A percentile compares a stretch with the other conserved stretches of the same genome.
Evolutionary conservation across 2,113 vertebrate genomes (phyloP).

Genomic region (Ameiurus melas): DNA sequence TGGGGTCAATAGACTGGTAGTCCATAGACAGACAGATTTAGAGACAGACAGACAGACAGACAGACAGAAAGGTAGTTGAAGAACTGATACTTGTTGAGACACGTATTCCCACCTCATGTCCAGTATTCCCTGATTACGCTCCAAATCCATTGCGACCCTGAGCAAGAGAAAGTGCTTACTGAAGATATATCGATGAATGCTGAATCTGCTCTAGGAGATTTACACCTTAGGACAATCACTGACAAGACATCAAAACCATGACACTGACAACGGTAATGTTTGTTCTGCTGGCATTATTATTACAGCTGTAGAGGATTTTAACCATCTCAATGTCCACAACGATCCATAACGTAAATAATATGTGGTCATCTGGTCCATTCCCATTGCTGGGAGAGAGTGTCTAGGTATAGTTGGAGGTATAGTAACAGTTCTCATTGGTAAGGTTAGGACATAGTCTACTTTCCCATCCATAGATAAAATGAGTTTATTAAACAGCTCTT

Average conservation of each 20-base stretch:
- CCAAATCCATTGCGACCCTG: not conserved
- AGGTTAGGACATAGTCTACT: not conserved
- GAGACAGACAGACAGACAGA: not conserved
- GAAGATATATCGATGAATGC: not conserved
- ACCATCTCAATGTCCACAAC: not conserved
- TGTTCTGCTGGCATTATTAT: not conserved
- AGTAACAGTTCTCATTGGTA: not conserved
- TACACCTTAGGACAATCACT: not conserved
- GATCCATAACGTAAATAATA: not conserved
- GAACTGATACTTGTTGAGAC: not conserved
- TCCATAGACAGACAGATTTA: not conserved
- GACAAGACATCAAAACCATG: not conserved
- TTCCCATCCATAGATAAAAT: not conserved
- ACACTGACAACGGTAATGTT: not conserved
- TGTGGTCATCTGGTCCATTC: not conserved
- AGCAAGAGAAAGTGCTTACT: not conserved
- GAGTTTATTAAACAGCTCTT: not conserved
- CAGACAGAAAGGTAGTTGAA: not conserved
- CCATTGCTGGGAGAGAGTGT: not conserved
- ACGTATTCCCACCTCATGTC: not conserved
- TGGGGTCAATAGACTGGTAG: not conserved
- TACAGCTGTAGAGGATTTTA: not conserved
- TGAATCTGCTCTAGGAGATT: not conserved
- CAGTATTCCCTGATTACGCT: too few species aligned
- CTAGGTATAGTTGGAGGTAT: not conserved